Conservation (phyloP, 2,888 invertebrate genomes). For the Metalampra italica region DNA sequence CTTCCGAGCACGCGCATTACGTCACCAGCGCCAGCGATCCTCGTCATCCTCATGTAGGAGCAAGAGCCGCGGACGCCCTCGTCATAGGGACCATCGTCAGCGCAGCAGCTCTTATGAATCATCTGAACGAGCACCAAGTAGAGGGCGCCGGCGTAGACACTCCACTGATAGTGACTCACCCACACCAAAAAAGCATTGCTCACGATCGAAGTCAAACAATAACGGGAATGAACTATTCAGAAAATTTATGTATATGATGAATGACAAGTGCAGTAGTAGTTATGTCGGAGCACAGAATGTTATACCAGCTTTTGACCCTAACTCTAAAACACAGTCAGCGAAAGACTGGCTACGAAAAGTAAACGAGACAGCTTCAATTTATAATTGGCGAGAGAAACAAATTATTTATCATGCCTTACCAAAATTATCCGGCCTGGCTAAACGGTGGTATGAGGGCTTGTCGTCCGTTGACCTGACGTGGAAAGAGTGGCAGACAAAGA, state of each 20-base stretch:
- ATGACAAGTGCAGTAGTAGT: neutral
- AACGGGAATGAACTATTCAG: neutral
- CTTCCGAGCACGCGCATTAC: too few species aligned
- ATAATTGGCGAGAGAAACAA: constrained; percentile 7
- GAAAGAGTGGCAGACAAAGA: constrained; percentile 5
- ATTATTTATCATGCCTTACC: constrained; percentile 8
- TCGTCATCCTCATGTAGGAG: too few species aligned
- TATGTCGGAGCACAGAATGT: constrained; percentile 2
- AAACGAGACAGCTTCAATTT: constrained; percentile 6
- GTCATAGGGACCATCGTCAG: too few species aligned
- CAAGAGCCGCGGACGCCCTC: too few species aligned
- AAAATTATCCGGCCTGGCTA: constrained; percentile 5
- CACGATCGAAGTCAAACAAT: neutral
- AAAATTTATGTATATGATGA: neutral
- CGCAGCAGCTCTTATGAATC: too few species aligned
- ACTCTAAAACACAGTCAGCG: constrained; percentile 1
- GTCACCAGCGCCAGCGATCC: too few species aligned
- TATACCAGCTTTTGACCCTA: constrained; percentile 8
- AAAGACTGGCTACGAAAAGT: constrained; percentile 4
- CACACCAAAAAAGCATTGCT: neutral
- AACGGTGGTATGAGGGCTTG: constrained; percentile 7
- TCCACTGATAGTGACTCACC: too few species aligned
- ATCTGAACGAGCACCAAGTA: too few species aligned
- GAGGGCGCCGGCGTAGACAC: too few species aligned
- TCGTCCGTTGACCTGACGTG: constrained; percentile 2